Evolutionary conservation across 2,888 invertebrate species (phyloP).

Genomic region (Eupithecia dodoneata): DNA sequence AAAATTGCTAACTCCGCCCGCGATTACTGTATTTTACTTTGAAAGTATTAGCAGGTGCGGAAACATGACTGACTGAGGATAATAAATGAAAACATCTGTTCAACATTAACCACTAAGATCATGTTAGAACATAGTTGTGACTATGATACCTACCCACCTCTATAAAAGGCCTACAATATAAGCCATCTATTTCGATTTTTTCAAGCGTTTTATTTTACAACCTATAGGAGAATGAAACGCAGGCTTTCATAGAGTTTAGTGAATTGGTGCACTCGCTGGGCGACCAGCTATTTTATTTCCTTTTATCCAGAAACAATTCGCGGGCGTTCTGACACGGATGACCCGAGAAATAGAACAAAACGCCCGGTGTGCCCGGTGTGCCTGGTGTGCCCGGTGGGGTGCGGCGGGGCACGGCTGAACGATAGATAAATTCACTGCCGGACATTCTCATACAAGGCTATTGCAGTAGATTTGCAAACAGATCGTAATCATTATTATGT

Average conservation of each 20-base stretch:
- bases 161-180: background rate
- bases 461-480: background rate
- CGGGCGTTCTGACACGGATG: conserved; percentile 29
- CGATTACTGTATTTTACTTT: conserved; percentile 40
- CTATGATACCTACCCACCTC: background rate
- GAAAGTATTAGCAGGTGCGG: conserved; percentile 26
- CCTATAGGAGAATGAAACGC: background rate
- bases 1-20: conserved; percentile 41
- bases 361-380: background rate
- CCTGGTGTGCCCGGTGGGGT: background rate
- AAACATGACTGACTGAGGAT: conserved; percentile 6
- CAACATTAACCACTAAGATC: no score
- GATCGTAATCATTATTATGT: background rate
- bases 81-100: background rate
- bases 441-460: background rate
- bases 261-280: conserved; percentile 7
- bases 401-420: background rate
- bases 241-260: conserved; percentile 7
- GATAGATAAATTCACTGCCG: background rate
- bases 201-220: background rate
- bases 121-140: no score
- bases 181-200: background rate
- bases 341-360: conserved; percentile 30
- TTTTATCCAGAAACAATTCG: conserved; percentile 28
- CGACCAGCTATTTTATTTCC: conserved; percentile 19